Percentiles rank a stretch among this genome's conserved stretches.
phyloP scores from a whole-genome alignment of 2,113 vertebrate genomes.

The Sylvilagus bachmani region DNA sequence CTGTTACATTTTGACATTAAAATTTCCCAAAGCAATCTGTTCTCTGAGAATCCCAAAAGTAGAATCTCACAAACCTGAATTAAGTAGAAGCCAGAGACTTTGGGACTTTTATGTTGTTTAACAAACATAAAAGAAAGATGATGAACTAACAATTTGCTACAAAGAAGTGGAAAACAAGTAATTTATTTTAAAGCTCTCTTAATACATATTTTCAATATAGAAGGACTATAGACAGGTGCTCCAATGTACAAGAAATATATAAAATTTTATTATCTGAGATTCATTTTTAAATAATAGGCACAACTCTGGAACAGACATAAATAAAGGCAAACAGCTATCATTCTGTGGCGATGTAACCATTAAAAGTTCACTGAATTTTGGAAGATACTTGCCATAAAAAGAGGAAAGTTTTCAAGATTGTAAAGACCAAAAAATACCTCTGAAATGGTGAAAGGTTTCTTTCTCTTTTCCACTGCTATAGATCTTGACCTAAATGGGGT shows the following conservation, averaged over 20 bases:
- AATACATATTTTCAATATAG: not conserved
- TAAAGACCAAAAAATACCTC: not conserved
- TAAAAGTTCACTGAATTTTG: not conserved
- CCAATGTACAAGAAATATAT: not conserved
- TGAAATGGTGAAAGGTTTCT: not conserved
- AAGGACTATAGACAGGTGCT: not conserved
- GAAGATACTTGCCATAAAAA: not conserved
- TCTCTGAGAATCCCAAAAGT: not conserved
- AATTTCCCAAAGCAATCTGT: constrained; percentile 50
- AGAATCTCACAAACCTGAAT: not conserved
- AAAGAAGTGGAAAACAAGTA: not conserved
- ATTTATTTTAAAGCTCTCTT: not conserved
- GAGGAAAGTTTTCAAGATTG: not conserved
- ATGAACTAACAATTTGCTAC: not conserved
- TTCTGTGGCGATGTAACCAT: not conserved
- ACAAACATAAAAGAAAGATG: not conserved
- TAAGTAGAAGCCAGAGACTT: not conserved
- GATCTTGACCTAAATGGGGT: not conserved
- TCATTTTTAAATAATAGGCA: not conserved
- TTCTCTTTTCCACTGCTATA: not conserved
- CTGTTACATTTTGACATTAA: not conserved
- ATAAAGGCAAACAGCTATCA: not conserved
- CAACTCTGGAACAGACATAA: not conserved
- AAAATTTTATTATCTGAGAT: not conserved
- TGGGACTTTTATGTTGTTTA: not conserved